A percentile compares a stretch with the other conserved stretches of the same genome.
Conservation (phyloP, 1,140 invertebrate species). For the Metopolophium dirhodum region DNA sequence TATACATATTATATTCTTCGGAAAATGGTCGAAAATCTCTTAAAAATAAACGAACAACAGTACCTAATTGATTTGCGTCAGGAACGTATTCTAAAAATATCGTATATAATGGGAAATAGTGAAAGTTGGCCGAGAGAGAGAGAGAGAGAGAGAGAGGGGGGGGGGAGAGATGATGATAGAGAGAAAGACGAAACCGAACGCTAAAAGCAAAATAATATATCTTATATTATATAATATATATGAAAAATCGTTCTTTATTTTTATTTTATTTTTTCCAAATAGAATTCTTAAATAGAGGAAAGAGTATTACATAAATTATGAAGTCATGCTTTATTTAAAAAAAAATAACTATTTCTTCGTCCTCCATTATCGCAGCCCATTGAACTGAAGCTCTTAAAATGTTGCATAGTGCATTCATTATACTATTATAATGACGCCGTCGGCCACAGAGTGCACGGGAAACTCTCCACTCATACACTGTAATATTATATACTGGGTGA, state of each 20-base stretch:
- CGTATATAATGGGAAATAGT: background rate
- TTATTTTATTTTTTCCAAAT: background rate
- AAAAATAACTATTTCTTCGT: conserved; percentile 27
- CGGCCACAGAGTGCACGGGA: background rate
- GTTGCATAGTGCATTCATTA: conserved; percentile 22
- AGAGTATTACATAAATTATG: background rate
- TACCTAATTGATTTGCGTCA: background rate
- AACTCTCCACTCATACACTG: too few relatives aligned
- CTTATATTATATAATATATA: background rate
- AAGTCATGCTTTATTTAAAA: background rate
- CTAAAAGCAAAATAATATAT: conserved; percentile 6
- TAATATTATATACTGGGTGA: conserved; percentile 13
- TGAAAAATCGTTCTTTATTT: background rate
- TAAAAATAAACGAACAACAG: background rate
- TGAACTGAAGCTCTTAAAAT: conserved; percentile 14
- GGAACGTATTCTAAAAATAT: background rate
- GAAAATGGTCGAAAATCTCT: background rate
- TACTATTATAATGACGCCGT: conserved; percentile 19
- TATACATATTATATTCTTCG: background rate
- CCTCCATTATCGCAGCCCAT: conserved; percentile 31
- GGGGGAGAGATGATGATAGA: background rate
- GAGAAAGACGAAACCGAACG: background rate
- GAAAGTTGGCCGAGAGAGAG: background rate
- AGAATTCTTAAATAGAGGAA: background rate
- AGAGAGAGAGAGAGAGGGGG: background rate